Percentiles rank a stretch among this genome's conserved stretches.
Conservation (phyloP, 2,797 vertebrate genomes). For the Heterohyrax brucei region DNA sequence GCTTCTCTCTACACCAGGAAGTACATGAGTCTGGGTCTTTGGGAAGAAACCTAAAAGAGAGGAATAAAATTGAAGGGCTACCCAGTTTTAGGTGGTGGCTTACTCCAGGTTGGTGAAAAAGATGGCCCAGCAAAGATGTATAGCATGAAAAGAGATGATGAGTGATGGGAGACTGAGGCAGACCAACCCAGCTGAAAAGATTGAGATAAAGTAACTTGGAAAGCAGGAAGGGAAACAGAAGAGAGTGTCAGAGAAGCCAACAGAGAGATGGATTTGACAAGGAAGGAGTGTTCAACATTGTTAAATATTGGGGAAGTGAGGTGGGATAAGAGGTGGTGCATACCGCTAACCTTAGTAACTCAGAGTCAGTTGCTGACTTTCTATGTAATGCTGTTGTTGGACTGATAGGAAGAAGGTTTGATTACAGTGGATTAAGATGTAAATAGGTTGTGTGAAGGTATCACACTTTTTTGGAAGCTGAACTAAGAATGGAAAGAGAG, state of each 20-base stretch:
- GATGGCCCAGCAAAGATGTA: neutral
- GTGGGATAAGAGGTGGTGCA: neutral
- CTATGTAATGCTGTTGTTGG: neutral
- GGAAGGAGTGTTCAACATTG: neutral
- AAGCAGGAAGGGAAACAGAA: neutral
- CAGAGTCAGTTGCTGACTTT: neutral
- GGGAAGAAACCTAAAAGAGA: neutral
- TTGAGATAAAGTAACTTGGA: neutral
- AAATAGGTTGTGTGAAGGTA: neutral
- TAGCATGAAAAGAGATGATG: neutral
- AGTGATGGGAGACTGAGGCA: neutral
- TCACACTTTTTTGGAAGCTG: neutral
- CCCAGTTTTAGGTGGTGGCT: conserved; percentile 15
- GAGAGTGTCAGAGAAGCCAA: neutral
- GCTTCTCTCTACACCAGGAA: neutral
- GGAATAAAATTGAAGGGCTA: neutral
- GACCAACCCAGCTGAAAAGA: too few relatives aligned
- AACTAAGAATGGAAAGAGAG: neutral
- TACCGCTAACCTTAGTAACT: neutral
- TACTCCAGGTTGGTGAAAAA: neutral
- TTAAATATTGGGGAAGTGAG: neutral
- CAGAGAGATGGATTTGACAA: neutral
- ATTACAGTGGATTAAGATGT: neutral
- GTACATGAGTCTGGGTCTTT: neutral
- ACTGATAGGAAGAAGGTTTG: accelerated